These are phyloP conservation scores for Linhomoeus sp. DNA, from an alignment of 2,888 invertebrate species.

Conservation along the genomic window DNA sequence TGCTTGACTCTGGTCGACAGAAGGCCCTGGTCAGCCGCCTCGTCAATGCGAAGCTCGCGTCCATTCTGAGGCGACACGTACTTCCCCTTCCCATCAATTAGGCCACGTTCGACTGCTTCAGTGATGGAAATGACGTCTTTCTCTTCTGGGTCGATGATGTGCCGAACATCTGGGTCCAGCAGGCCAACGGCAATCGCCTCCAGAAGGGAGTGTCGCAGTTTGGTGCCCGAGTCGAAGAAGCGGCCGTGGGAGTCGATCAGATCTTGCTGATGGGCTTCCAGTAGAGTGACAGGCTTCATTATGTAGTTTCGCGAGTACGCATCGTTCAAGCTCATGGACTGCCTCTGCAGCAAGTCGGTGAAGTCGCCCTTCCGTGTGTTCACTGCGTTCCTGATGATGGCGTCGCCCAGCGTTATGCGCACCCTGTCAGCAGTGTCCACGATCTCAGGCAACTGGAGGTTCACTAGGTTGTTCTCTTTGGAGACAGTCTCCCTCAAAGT, in stretches of 20 bases:
- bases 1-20: constrained; percentile 66
- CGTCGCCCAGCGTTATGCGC: constrained; percentile 60
- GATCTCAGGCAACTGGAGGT: constrained; percentile 57
- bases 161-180: constrained; percentile 62
- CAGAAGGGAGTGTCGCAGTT: constrained; percentile 47
- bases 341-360: constrained; percentile 49
- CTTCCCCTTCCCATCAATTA: constrained; percentile 52
- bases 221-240: constrained; percentile 59
- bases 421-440: constrained; percentile 57
- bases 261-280: constrained; percentile 57
- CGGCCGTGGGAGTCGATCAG: constrained; percentile 53
- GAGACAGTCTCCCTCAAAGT: constrained; percentile 57
- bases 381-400: constrained; percentile 60
- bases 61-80: constrained; percentile 33
- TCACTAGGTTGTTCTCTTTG: constrained; percentile 43
- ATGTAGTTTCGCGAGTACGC: constrained; percentile 62
- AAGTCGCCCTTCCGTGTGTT: constrained; percentile 47
- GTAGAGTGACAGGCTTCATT: constrained; percentile 71
- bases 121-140: constrained; percentile 59
- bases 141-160: constrained; percentile 56
- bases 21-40: constrained; percentile 70
- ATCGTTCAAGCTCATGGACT: constrained; percentile 54
- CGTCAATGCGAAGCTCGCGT: constrained; percentile 47
- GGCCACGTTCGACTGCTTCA: constrained; percentile 59
- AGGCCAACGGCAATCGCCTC: constrained; percentile 71